Evolutionary conservation across 2,113 vertebrate genomes (phyloP).

Genomic region (Chunga burmeisteri): DNA sequence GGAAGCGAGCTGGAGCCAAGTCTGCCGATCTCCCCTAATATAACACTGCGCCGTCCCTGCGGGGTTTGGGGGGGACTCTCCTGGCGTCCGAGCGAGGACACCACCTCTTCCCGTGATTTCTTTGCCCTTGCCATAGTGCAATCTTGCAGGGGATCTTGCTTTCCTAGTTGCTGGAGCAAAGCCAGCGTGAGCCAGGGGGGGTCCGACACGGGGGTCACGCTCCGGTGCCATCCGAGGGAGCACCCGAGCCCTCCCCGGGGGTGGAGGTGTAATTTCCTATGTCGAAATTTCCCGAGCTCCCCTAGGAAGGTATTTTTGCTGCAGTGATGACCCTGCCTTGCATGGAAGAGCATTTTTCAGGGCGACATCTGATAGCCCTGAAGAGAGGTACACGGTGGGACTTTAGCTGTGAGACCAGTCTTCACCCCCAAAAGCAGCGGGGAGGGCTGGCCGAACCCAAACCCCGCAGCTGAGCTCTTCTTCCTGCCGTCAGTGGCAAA

Average conservation of each 20-base stretch:
- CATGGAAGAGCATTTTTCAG: background rate
- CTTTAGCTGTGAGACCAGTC: background rate
- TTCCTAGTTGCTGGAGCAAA: background rate
- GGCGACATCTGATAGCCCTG: background rate
- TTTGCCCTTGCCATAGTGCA: fast-evolving
- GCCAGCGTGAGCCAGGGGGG: fast-evolving
- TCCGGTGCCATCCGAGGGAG: fast-evolving
- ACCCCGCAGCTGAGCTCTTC: fast-evolving
- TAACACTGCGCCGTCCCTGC: fast-evolving
- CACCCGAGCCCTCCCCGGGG: background rate
- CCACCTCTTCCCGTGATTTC: fast-evolving
- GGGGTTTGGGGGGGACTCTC: background rate
- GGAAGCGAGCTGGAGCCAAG: background rate
- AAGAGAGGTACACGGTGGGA: fast-evolving
- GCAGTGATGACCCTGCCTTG: fast-evolving
- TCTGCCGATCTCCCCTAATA: background rate
- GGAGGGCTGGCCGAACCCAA: background rate
- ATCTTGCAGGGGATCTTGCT: background rate
- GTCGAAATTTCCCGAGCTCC: background rate
- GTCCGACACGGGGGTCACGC: fast-evolving
- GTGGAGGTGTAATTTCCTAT: background rate
- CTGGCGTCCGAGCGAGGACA: fast-evolving
- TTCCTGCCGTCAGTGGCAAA: fast-evolving
- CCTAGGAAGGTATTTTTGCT: fast-evolving
- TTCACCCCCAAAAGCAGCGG: background rate